phyloP scores from a whole-genome alignment of 2,113 vertebrate species.

The Aphyosemion australe region DNA sequence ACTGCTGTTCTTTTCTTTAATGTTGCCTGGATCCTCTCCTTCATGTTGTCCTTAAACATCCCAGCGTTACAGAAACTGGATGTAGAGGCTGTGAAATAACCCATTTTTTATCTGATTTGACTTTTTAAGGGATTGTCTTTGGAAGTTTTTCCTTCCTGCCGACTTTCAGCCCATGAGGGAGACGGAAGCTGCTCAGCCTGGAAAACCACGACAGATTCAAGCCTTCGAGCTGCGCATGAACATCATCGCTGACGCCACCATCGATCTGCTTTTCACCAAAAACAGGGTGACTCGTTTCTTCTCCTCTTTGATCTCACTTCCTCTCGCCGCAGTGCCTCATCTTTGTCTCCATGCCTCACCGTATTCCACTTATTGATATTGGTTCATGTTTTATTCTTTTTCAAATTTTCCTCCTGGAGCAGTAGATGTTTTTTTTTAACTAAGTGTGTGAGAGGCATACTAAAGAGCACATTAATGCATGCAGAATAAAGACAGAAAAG shows the following conservation, averaged over 20 bases:
- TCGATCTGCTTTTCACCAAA: constrained; percentile 98
- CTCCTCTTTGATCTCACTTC: constrained; percentile 26
- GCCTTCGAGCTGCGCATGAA: constrained; percentile 99
- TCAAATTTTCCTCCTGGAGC: constrained; percentile 32
- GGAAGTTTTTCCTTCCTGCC: constrained; percentile 98
- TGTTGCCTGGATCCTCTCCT: neutral
- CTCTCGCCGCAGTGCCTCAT: constrained; percentile 6
- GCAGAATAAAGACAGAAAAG: constrained; percentile 22
- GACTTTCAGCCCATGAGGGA: constrained; percentile 96
- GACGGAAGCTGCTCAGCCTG: constrained; percentile 88
- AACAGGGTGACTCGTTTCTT: constrained; percentile 85
- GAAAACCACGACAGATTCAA: constrained; percentile 92
- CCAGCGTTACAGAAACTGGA: neutral
- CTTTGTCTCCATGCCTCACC: constrained; percentile 34
- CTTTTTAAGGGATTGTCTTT: constrained; percentile 89
- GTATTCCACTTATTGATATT: constrained; percentile 42
- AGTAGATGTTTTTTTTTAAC: constrained; percentile 24
- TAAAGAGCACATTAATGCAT: constrained; percentile 26
- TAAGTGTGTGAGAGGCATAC: constrained; percentile 39
- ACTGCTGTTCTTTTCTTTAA: neutral
- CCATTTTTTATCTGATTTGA: neutral
- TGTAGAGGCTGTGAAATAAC: neutral
- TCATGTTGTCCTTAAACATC: neutral
- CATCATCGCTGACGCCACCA: constrained; percentile 98
- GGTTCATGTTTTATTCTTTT: constrained; percentile 63